Evolutionary conservation across 2,888 invertebrate genomes (phyloP).

Genomic region (Archips xylosteana): DNA sequence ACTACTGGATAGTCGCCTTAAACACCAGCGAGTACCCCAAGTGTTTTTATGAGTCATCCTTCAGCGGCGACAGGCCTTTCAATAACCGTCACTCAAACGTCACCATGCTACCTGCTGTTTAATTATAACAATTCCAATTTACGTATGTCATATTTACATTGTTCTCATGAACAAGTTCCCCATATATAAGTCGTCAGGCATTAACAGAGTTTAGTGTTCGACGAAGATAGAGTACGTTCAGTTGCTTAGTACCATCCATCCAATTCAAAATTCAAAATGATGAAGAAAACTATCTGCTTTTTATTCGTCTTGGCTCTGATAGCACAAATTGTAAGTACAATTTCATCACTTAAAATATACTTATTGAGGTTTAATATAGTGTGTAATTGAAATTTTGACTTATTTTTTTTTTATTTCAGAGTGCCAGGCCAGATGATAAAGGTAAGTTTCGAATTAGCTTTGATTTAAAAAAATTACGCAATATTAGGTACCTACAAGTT

Average conservation of each 20-base stretch:
- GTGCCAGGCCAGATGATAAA: constrained; percentile 23
- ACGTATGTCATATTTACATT: constrained; percentile 26
- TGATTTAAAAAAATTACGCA: too few species aligned
- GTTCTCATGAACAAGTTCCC: not conserved
- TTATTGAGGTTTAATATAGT: not conserved
- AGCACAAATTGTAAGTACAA: constrained; percentile 36
- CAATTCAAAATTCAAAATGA: constrained; percentile 16
- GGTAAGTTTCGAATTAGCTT: not conserved
- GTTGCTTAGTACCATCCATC: constrained; percentile 10
- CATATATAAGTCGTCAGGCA: constrained; percentile 22
- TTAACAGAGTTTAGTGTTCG: constrained; percentile 13
- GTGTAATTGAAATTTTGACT: not conserved
- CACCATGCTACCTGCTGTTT: constrained; percentile 3
- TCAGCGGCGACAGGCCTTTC: constrained; percentile 12
- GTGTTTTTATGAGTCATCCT: constrained; percentile 13
- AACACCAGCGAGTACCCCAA: not conserved
- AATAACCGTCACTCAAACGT: constrained; percentile 34
- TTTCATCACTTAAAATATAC: not conserved
- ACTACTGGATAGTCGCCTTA: not conserved
- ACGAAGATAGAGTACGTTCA: not conserved
- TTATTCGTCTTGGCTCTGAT: constrained; percentile 28
- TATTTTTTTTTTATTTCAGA: constrained; percentile 19
- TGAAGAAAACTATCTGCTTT: constrained; percentile 31
- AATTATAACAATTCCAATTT: constrained; percentile 32
- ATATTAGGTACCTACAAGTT: too few species aligned